Conservation (phyloP, 2,888 invertebrate genomes). For the Bedellia somnulentella region DNA sequence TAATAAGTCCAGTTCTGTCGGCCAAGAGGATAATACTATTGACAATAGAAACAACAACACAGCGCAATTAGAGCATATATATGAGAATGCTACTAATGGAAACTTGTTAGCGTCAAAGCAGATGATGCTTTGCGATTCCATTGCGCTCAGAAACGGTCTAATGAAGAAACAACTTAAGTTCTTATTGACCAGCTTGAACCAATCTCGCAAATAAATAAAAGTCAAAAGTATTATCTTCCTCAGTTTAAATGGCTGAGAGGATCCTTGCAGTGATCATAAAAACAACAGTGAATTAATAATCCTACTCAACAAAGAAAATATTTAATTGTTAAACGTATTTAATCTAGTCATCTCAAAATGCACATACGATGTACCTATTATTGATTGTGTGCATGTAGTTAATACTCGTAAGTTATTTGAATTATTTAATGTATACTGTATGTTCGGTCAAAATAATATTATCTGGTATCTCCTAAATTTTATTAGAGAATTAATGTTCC, state of each 20-base stretch:
- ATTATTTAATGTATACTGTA: not conserved
- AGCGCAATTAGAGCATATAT: constrained; percentile 19
- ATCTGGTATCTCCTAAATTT: too few species aligned
- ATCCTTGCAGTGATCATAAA: constrained; percentile 63
- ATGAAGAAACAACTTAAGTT: constrained; percentile 60
- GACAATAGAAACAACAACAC: constrained; percentile 37
- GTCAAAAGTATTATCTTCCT: constrained; percentile 48
- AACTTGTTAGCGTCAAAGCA: too few species aligned
- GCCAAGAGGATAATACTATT: constrained; percentile 38
- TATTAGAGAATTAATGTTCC: too few species aligned
- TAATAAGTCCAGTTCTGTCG: constrained; percentile 31
- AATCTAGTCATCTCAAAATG: constrained; percentile 59
- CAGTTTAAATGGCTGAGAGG: constrained; percentile 48
- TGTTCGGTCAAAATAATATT: too few species aligned
- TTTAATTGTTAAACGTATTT: constrained; percentile 36
- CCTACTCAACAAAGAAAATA: constrained; percentile 4
- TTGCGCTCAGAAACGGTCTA: constrained; percentile 49
- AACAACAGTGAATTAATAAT: constrained; percentile 21
- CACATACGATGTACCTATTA: constrained; percentile 38
- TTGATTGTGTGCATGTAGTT: constrained; percentile 45
- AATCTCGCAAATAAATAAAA: constrained; percentile 62
- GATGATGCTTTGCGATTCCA: constrained; percentile 49
- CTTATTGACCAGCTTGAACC: constrained; percentile 66
- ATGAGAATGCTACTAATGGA: constrained; percentile 48
- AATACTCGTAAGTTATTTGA: constrained; percentile 43